Evolutionary conservation across 1,140 invertebrate species (phyloP).

Genomic region (Papilio polyxenes): DNA sequence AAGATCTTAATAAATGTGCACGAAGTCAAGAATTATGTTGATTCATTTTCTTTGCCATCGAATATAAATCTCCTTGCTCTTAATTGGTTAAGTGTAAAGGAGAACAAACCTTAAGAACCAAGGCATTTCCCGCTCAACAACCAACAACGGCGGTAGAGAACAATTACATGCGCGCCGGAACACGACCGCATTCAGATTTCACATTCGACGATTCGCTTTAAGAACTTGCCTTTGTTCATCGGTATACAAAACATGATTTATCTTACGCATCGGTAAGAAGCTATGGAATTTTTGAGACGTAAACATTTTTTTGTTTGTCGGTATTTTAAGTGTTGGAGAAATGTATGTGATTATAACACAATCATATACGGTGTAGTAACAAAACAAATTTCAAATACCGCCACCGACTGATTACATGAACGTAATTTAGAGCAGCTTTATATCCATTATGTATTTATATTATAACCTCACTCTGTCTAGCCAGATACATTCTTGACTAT

Average conservation of each 20-base stretch:
- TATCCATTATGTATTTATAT: too few species aligned
- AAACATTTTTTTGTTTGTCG: constrained; percentile 21
- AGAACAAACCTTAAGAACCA: background rate
- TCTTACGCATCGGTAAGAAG: constrained; percentile 13
- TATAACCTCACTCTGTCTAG: too few species aligned
- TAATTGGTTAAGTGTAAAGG: background rate
- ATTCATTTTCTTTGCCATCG: too few species aligned
- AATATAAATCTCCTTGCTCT: too few species aligned
- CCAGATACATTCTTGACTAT: too few species aligned
- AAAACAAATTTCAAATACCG: too few species aligned
- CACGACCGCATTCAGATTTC: constrained; percentile 10
- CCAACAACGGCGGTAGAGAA: background rate
- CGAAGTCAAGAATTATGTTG: too few species aligned
- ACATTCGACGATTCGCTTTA: constrained; percentile 29
- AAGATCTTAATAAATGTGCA: too few species aligned
- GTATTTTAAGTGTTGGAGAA: background rate
- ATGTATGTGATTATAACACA: background rate
- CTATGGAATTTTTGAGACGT: constrained; percentile 21
- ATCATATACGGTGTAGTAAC: background rate
- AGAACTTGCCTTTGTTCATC: constrained; percentile 20
- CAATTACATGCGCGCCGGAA: constrained; percentile 3
- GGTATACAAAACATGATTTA: constrained; percentile 30
- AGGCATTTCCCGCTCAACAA: background rate
- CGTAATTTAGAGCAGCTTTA: too few species aligned
- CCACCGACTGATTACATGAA: too few species aligned